Conservation (phyloP, 2,797 vertebrate species). For the Pseudocheirus occidentalis region DNA sequence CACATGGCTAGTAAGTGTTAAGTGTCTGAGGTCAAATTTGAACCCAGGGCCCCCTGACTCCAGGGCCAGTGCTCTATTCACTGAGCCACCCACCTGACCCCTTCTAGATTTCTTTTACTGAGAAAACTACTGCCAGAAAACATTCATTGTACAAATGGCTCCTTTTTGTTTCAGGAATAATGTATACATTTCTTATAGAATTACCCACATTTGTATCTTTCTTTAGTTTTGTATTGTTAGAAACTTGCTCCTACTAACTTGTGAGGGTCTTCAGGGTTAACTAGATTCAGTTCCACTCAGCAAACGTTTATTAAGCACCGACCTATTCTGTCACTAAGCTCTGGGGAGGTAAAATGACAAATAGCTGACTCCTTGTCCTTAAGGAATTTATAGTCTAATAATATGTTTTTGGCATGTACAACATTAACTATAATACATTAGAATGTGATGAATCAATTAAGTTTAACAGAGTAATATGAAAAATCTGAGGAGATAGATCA, state of each 20-base stretch:
- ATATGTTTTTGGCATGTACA: background rate
- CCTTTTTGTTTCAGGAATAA: background rate
- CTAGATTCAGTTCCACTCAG: background rate
- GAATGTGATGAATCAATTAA: background rate
- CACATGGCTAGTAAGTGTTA: too few species aligned
- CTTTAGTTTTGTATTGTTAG: background rate
- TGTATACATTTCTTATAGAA: background rate
- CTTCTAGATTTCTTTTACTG: slow-evolving; percentile 20
- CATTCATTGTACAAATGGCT: background rate
- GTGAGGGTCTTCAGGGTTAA: background rate
- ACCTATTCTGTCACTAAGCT: background rate
- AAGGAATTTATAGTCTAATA: background rate
- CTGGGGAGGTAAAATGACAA: background rate
- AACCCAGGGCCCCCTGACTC: too few species aligned
- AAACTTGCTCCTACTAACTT: background rate
- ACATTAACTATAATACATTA: background rate
- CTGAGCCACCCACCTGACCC: too few species aligned
- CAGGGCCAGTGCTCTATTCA: too few species aligned
- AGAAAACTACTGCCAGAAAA: background rate
- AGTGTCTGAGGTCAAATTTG: too few species aligned
- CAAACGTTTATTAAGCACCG: background rate
- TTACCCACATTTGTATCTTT: background rate
- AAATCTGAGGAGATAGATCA: background rate
- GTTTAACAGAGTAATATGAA: background rate
- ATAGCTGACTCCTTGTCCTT: background rate